phyloP scores from a whole-genome alignment of 2,797 vertebrate genomes.

The Jordanella pulchra region DNA sequence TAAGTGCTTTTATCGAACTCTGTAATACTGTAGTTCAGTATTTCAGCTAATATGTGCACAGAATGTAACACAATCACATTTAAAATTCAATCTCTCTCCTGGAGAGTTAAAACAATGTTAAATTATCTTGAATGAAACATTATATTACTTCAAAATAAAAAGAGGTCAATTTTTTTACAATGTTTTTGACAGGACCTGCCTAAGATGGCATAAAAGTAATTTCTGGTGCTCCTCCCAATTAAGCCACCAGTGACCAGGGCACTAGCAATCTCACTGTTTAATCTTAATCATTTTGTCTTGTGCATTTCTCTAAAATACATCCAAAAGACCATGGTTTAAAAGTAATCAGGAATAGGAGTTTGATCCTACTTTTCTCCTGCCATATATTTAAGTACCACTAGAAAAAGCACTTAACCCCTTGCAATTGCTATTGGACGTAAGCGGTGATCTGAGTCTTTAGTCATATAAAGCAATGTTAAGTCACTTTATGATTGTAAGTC shows the following conservation, averaged over 20 bases:
- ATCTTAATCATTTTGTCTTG: neutral
- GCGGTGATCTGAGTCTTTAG: no score
- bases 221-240: neutral
- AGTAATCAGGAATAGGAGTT: no score
- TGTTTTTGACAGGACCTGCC: neutral
- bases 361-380: no score
- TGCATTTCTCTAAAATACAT: neutral
- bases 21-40: neutral
- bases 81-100: conserved; percentile 16
- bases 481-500: neutral
- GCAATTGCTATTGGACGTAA: neutral
- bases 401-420: no score
- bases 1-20: conserved; percentile 53
- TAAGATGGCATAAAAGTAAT: neutral
- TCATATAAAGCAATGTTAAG: neutral
- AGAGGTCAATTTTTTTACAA: neutral
- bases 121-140: neutral
- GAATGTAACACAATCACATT: conserved; percentile 21
- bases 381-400: no score
- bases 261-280: neutral
- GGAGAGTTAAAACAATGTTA: conserved; percentile 9
- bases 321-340: neutral
- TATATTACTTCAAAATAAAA: conserved; percentile 9
- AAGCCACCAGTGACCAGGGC: neutral
- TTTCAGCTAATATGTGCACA: conserved; percentile 36